These are phyloP conservation scores for Myopa tessellatipennis DNA, from an alignment of 2,888 invertebrate genomes.

Conservation along the genomic window DNA sequence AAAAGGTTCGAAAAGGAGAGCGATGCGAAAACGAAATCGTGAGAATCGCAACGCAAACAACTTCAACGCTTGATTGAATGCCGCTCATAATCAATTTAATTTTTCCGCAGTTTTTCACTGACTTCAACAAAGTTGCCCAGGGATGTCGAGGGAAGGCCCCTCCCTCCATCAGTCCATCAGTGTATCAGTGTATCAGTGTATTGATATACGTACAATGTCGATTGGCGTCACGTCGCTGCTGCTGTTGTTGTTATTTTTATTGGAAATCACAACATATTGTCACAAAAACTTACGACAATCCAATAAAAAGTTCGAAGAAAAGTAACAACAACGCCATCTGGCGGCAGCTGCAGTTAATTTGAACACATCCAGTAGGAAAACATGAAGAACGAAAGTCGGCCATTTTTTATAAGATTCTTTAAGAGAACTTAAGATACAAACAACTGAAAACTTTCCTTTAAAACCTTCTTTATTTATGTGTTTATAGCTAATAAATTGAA, in stretches of 20 bases:
- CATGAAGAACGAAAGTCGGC: no score
- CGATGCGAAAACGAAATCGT: no score
- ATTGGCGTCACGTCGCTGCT: conserved; percentile 2
- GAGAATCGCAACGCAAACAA: neutral
- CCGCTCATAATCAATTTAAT: conserved; percentile 23
- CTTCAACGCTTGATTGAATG: neutral
- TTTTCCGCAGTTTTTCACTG: neutral
- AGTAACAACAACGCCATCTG: conserved; percentile 23
- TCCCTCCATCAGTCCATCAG: no score
- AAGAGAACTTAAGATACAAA: no score
- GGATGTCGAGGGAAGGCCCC: neutral
- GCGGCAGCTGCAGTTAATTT: neutral
- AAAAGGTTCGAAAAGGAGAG: no score
- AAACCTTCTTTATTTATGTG: no score
- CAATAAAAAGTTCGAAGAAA: conserved; percentile 30
- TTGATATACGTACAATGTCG: neutral
- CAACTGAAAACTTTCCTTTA: no score
- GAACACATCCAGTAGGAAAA: neutral
- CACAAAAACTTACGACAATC: conserved; percentile 41
- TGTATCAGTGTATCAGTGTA: neutral
- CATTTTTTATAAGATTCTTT: no score
- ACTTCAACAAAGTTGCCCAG: neutral
- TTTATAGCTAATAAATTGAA: no score
- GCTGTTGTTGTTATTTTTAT: conserved; percentile 21
- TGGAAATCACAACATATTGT: conserved; percentile 28